These are phyloP conservation scores for Thalassaphorura encarpata DNA, from an alignment of 1,140 invertebrate species.

Conservation along the genomic window DNA sequence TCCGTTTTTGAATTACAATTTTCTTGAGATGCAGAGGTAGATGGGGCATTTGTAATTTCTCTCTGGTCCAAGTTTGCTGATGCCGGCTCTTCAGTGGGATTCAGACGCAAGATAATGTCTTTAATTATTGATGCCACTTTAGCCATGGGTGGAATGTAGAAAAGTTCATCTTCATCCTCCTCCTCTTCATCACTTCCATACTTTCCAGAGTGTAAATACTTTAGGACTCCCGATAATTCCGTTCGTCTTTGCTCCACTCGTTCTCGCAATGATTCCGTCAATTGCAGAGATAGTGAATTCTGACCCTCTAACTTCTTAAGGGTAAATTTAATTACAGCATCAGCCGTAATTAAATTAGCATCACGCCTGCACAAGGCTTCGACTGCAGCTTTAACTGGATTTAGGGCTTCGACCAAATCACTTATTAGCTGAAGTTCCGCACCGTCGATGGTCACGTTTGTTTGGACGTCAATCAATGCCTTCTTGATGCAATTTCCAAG, in stretches of 20 bases:
- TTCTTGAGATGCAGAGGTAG: too few relatives aligned
- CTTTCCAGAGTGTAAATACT: constrained; percentile 7
- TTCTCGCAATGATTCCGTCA: background rate
- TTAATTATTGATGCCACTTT: too few relatives aligned
- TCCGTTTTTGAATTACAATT: too few relatives aligned
- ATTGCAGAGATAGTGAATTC: background rate
- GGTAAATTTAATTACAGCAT: background rate
- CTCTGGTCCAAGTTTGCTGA: too few relatives aligned
- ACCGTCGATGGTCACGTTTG: background rate
- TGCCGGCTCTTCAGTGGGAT: too few relatives aligned
- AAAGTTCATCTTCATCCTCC: too few relatives aligned
- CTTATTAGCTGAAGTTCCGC: background rate
- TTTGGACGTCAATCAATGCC: background rate
- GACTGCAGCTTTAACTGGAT: background rate
- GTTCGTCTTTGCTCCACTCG: constrained; percentile 1
- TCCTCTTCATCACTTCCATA: background rate
- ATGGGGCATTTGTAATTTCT: too few relatives aligned
- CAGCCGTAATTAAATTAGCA: constrained; percentile 1
- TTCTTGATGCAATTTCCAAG: background rate
- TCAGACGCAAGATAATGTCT: too few relatives aligned
- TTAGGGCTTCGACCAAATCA: background rate
- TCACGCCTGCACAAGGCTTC: constrained; percentile 5
- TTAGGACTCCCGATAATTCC: background rate
- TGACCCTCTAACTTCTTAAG: background rate
- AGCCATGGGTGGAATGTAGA: too few relatives aligned